These are phyloP conservation scores for Trisateles emortualis DNA, from an alignment of 2,888 invertebrate species.

Conservation along the genomic window DNA sequence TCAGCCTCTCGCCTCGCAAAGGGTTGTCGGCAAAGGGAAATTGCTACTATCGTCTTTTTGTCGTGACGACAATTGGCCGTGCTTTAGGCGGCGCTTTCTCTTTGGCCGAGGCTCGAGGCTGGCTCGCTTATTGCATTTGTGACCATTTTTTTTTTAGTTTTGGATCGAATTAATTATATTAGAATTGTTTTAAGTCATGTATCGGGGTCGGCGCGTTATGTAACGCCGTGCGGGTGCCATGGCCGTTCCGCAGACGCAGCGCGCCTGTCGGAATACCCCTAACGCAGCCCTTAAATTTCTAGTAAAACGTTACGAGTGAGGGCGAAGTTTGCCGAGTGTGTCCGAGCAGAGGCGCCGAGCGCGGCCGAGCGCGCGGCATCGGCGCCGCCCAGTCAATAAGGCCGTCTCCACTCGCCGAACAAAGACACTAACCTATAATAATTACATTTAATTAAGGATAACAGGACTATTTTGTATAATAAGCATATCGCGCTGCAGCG, in stretches of 20 bases:
- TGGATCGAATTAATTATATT: conserved; percentile 22
- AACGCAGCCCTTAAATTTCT: conserved; percentile 84
- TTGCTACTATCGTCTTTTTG: conserved; percentile 75
- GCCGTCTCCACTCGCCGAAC: conserved; percentile 83
- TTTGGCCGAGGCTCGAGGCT: conserved; percentile 50
- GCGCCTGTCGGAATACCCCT: conserved; percentile 71
- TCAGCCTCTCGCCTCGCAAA: conserved; percentile 74
- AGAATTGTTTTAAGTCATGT: conserved; percentile 50
- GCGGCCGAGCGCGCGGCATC: conserved; percentile 72
- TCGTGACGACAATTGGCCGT: conserved; percentile 70
- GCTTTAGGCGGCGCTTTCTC: conserved; percentile 61
- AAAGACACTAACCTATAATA: conserved; percentile 86
- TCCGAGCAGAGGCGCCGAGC: conserved; percentile 67
- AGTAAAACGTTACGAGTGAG: conserved; percentile 64
- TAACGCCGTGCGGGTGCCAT: conserved; percentile 66
- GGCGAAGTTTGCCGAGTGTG: conserved; percentile 64
- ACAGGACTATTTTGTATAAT: conserved; percentile 77
- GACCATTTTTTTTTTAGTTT: conserved; percentile 37
- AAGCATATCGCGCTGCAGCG: conserved; percentile 69
- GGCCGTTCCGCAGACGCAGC: conserved; percentile 64
- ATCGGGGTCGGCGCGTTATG: conserved; percentile 59
- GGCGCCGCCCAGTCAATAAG: conserved; percentile 87
- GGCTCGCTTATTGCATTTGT: conserved; percentile 33
- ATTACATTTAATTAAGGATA: conserved; percentile 85
- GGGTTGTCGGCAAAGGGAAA: conserved; percentile 82